A percentile compares a stretch with the other conserved stretches of the same genome.
Conservation (phyloP, 2,888 invertebrate genomes). For the Sesia bembeciformis region DNA sequence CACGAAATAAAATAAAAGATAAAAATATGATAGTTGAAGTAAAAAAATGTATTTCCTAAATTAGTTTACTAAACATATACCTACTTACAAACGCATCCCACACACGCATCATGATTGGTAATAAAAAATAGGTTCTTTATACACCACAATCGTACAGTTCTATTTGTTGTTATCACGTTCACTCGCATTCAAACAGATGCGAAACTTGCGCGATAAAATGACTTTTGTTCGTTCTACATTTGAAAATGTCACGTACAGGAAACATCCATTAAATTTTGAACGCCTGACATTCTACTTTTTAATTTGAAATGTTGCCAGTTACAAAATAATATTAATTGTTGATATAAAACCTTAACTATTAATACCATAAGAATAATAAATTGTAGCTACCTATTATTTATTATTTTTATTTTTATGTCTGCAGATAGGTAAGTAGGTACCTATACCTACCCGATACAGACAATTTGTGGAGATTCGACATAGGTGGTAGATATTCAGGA, state of each 20-base stretch:
- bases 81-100: slow-evolving; percentile 7
- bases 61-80: not conserved
- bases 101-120: slow-evolving; percentile 20
- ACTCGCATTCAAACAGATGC: slow-evolving; percentile 27
- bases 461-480: too few relatives aligned
- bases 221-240: slow-evolving; percentile 35
- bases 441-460: too few relatives aligned
- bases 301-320: not conserved
- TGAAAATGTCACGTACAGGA: slow-evolving; percentile 50
- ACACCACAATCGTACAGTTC: slow-evolving; percentile 31
- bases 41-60: not conserved
- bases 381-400: too few relatives aligned
- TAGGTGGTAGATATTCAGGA: too few relatives aligned
- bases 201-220: slow-evolving; percentile 38
- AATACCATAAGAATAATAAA: too few relatives aligned
- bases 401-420: too few relatives aligned
- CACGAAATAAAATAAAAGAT: slow-evolving; percentile 4
- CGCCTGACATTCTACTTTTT: not conserved
- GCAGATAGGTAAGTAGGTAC: too few relatives aligned
- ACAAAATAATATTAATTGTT: too few relatives aligned
- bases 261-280: slow-evolving; percentile 16
- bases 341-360: too few relatives aligned
- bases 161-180: slow-evolving; percentile 58
- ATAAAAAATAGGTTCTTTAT: slow-evolving; percentile 27
- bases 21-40: slow-evolving; percentile 2